These are phyloP conservation scores for Rhagonycha lutea DNA, from an alignment of 2,888 invertebrate species.

Conservation along the genomic window DNA sequence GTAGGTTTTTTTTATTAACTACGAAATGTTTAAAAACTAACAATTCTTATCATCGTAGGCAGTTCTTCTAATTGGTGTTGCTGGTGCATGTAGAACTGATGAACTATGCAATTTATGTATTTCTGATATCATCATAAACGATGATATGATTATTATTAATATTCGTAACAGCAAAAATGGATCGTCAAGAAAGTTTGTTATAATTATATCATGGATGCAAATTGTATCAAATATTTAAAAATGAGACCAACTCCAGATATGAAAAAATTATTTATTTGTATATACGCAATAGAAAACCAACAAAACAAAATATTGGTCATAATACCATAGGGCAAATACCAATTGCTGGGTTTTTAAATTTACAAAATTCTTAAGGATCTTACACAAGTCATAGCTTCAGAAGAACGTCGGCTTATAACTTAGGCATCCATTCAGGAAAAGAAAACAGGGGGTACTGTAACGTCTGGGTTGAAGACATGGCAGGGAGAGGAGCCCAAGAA, in stretches of 20 bases:
- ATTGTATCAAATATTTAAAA: not conserved
- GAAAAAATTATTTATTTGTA: not conserved
- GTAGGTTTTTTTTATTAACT: not conserved
- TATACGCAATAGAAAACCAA: not conserved
- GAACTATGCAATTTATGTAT: not conserved
- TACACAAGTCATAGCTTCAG: not conserved
- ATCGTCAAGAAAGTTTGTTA: not conserved
- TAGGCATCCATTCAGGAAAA: no score
- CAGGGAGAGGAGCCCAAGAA: no score
- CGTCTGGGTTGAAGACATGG: no score
- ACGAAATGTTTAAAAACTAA: not conserved
- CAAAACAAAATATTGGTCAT: slow-evolving; percentile 1
- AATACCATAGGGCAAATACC: not conserved
- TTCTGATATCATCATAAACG: not conserved
- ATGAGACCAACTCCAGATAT: not conserved
- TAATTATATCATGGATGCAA: not conserved
- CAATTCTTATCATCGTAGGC: not conserved
- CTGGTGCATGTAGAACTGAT: not conserved
- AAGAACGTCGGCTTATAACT: not conserved
- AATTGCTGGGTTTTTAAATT: not conserved
- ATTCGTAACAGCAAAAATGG: not conserved
- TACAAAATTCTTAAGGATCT: not conserved
- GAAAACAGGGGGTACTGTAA: no score
- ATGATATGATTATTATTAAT: not conserved
- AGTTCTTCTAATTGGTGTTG: not conserved